phyloP scores from a whole-genome alignment of 64 coral and sea anemone species.

The Porites australiensis region DNA sequence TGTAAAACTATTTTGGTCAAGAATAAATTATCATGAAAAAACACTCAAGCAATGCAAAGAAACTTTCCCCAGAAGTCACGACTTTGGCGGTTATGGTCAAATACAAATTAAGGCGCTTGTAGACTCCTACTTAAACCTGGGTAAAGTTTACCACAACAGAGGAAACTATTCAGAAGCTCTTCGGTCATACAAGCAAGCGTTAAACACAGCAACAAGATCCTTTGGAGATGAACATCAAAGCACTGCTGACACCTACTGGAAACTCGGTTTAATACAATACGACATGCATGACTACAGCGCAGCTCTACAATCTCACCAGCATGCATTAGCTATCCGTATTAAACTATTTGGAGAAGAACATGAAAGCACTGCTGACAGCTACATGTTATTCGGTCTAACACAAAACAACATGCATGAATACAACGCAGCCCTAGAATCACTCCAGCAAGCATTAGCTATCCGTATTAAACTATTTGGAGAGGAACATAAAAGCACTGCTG shows the following conservation, averaged over 20 bases:
- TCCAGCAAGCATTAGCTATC: not conserved
- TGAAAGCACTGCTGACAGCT: not conserved
- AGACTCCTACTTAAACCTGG: no score
- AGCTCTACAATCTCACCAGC: not conserved
- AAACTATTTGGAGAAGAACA: not conserved
- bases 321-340: not conserved
- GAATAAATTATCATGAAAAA: no score
- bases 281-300: not conserved
- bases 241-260: no score
- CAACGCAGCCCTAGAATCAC: not conserved
- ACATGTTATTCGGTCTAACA: not conserved
- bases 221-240: not conserved
- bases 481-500: not conserved
- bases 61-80: no score
- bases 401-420: not conserved
- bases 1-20: no score
- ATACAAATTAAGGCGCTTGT: no score
- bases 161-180: no score
- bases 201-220: no score
- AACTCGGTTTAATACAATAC: not conserved
- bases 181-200: no score
- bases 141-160: no score
- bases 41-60: no score
- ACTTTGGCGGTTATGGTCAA: no score
- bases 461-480: not conserved